Evolutionary conservation across 2,888 invertebrate species (phyloP).

Genomic region (Mimas tiliae): DNA sequence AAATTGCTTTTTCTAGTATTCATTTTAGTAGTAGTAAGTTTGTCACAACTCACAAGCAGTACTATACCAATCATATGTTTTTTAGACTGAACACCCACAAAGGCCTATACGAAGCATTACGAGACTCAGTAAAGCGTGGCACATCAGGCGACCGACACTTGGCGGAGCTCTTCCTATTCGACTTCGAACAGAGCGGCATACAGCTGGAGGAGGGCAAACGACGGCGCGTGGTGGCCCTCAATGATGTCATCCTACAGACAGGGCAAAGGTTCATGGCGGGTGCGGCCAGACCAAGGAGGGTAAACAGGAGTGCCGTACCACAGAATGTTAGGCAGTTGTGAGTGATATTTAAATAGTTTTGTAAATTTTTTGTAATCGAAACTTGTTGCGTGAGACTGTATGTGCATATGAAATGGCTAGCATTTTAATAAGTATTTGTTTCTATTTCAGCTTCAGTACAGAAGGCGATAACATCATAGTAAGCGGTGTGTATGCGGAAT

Average conservation of each 20-base stretch:
- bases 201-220: conserved; percentile 92
- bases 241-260: conserved; percentile 92
- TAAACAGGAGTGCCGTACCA: conserved; percentile 88
- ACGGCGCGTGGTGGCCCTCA: conserved; percentile 91
- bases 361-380: no score
- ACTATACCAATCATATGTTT: background rate
- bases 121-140: conserved; percentile 87
- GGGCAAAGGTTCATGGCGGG: conserved; percentile 94
- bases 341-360: conserved; percentile 57
- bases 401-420: background rate
- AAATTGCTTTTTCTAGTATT: no score
- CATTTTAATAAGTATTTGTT: no score
- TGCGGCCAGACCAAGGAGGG: conserved; percentile 87
- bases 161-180: conserved; percentile 95
- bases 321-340: conserved; percentile 89
- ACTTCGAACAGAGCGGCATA: conserved; percentile 99
- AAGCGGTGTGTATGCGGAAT: conserved; percentile 93
- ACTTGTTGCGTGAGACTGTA: background rate
- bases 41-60: no score
- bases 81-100: conserved; percentile 95
- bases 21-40: no score
- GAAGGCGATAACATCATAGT: conserved; percentile 91
- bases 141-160: conserved; percentile 95
- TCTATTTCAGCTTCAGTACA: conserved; percentile 76
- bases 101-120: conserved; percentile 91